Conservation (phyloP, 2,888 invertebrate species). For the Ferrisia virgata region DNA sequence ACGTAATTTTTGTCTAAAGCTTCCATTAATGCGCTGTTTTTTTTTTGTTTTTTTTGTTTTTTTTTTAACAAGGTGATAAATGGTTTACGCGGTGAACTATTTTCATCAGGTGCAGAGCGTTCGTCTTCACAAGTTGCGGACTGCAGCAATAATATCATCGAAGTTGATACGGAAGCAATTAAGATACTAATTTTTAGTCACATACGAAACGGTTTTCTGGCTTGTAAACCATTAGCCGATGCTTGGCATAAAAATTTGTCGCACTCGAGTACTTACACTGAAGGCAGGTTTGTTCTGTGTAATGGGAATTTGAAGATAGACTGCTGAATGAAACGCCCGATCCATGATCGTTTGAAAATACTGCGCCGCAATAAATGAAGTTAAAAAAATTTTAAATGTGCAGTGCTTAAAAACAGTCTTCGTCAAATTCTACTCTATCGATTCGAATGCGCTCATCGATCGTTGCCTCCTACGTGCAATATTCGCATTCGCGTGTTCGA, state of each 20-base stretch:
- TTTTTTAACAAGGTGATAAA: constrained; percentile 52
- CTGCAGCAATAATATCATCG: background rate
- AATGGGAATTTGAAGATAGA: too few species aligned
- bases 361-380: too few species aligned
- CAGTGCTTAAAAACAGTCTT: too few species aligned
- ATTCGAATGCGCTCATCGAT: too few species aligned
- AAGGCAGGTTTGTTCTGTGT: constrained; percentile 50
- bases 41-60: background rate
- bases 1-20: too few species aligned
- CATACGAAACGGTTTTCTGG: constrained; percentile 59
- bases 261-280: constrained; percentile 54
- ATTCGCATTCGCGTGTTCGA: too few species aligned
- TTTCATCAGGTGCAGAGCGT: constrained; percentile 19
- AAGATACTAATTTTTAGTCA: constrained; percentile 57
- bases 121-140: background rate
- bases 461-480: too few species aligned
- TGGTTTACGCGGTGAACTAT: constrained; percentile 54
- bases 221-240: constrained; percentile 59
- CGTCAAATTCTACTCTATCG: too few species aligned
- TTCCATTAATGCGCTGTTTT: background rate
- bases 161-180: constrained; percentile 20
- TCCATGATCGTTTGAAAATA: too few species aligned
- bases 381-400: too few species aligned
- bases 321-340: too few species aligned
- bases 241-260: constrained; percentile 62